phyloP scores from a whole-genome alignment of 2,888 invertebrate species.

The Iphiclides podalirius region DNA sequence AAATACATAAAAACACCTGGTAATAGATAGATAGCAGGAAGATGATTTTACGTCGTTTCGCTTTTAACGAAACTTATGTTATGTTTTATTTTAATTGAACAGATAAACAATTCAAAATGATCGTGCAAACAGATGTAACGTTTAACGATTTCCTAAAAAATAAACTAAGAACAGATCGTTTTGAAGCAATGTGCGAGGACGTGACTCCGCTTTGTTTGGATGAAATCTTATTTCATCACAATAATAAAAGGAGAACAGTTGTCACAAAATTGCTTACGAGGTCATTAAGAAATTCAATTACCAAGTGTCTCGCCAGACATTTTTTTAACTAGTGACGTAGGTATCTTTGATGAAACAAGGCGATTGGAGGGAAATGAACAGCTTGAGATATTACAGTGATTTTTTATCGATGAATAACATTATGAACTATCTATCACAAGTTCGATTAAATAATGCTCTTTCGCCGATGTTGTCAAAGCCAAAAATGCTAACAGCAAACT shows the following conservation, averaged over 20 bases:
- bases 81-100: background rate
- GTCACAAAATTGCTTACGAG: background rate
- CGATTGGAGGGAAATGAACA: background rate
- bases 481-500: no score
- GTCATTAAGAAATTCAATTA: constrained; percentile 12
- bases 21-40: no score
- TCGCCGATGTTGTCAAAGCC: no score
- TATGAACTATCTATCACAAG: no score
- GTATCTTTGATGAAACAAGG: background rate
- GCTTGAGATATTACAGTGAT: no score
- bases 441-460: no score
- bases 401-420: no score
- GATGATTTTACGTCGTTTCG: background rate
- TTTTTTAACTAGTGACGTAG: background rate
- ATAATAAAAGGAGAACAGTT: constrained; percentile 6
- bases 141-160: no score
- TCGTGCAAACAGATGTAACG: background rate
- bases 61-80: background rate
- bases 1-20: no score
- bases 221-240: background rate
- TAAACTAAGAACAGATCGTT: no score
- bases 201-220: constrained; percentile 13
- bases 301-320: background rate
- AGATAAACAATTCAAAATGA: background rate
- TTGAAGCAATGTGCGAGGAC: constrained; percentile 11